Evolutionary conservation across 2,888 invertebrate genomes (phyloP).

Genomic region (Stenolophus ochropezus): DNA sequence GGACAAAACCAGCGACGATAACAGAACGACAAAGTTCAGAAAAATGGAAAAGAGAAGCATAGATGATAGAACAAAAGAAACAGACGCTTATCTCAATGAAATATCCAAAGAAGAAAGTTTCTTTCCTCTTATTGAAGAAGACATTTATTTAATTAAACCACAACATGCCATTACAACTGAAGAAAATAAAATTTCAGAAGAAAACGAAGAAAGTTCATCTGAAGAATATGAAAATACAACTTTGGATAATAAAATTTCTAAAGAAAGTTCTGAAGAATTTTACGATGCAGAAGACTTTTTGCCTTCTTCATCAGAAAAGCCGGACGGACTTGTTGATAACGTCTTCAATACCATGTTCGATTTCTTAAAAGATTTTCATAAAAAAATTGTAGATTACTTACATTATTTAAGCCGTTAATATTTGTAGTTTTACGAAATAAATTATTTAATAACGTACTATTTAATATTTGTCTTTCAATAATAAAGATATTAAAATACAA

Average conservation of each 20-base stretch:
- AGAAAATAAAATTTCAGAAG: neutral
- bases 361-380: slow-evolving; percentile 41
- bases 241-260: neutral
- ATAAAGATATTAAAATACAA: no score
- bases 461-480: no score
- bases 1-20: slow-evolving; percentile 18
- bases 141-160: neutral
- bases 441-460: no score
- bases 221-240: neutral
- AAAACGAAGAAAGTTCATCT: neutral
- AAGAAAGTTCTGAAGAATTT: slow-evolving; percentile 7
- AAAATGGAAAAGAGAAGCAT: neutral
- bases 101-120: slow-evolving; percentile 26
- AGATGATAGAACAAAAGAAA: slow-evolving; percentile 42
- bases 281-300: neutral
- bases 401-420: slow-evolving; percentile 33
- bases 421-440: no score
- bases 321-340: slow-evolving; percentile 33
- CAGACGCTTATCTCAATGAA: slow-evolving; percentile 43
- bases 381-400: slow-evolving; percentile 10
- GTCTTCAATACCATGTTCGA: slow-evolving; percentile 35
- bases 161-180: neutral
- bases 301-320: neutral
- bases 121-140: neutral
- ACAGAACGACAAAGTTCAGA: slow-evolving; percentile 8